These are phyloP conservation scores for Laticauda laticaudata DNA, from an alignment of 2,113 vertebrate genomes.

Conservation along the genomic window DNA sequence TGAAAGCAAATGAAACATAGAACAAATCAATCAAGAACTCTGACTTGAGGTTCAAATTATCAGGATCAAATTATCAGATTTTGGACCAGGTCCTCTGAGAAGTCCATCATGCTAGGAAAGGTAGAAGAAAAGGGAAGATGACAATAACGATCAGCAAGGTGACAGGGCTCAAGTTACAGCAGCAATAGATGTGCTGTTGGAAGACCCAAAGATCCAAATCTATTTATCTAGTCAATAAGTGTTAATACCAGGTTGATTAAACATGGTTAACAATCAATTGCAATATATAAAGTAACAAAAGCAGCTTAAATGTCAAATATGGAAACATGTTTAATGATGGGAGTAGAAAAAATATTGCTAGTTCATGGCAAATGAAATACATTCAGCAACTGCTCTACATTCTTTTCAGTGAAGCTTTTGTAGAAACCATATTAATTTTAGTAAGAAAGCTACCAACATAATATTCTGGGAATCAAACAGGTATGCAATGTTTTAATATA, in stretches of 20 bases:
- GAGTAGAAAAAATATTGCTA: background rate
- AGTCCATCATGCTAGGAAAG: background rate
- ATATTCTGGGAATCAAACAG: background rate
- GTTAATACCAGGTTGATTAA: background rate
- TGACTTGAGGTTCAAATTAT: background rate
- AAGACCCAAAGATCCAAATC: background rate
- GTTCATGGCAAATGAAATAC: background rate
- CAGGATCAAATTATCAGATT: background rate
- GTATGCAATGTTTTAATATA: background rate
- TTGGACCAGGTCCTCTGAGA: background rate
- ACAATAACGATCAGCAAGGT: background rate
- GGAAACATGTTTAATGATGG: background rate
- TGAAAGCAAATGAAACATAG: background rate
- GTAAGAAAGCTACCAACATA: background rate
- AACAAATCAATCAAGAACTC: background rate
- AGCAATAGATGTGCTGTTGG: background rate
- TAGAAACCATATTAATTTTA: background rate
- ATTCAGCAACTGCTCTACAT: background rate
- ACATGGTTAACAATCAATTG: background rate
- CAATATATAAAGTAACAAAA: background rate
- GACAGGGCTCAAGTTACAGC: background rate
- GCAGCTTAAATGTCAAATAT: background rate
- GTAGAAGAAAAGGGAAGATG: background rate
- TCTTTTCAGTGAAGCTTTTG: background rate
- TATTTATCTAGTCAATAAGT: background rate